Conservation (phyloP, 2,888 invertebrate species). For the Stenurella melanura region DNA sequence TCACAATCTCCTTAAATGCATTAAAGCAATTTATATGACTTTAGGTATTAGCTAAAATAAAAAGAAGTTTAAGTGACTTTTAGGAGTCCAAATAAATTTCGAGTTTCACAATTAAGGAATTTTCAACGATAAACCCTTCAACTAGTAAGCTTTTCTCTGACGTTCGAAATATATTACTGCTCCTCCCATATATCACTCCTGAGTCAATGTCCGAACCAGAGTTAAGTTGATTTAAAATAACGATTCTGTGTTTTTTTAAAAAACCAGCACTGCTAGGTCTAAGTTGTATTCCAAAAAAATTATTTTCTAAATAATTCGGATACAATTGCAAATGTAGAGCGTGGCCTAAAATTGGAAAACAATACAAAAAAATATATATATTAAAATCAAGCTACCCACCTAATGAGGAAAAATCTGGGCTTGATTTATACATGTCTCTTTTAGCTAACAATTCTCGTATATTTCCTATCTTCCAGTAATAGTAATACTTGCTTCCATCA, state of each 20-base stretch:
- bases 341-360: slow-evolving; percentile 62
- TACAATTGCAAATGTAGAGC: slow-evolving; percentile 64
- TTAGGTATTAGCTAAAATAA: neutral
- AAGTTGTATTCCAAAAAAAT: slow-evolving; percentile 63
- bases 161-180: slow-evolving; percentile 68
- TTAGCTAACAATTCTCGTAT: slow-evolving; percentile 60
- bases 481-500: slow-evolving; percentile 64
- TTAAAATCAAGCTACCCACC: slow-evolving; percentile 53
- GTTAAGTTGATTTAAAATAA: slow-evolving; percentile 58
- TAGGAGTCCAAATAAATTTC: slow-evolving; percentile 74
- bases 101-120: slow-evolving; percentile 75
- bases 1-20: too few relatives aligned
- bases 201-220: slow-evolving; percentile 54
- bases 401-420: slow-evolving; percentile 59
- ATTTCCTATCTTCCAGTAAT: slow-evolving; percentile 68
- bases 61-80: neutral
- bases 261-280: slow-evolving; percentile 59
- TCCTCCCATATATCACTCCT: slow-evolving; percentile 61
- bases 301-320: slow-evolving; percentile 61
- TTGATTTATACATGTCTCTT: slow-evolving; percentile 61
- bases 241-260: slow-evolving; percentile 69
- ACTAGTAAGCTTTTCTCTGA: slow-evolving; percentile 74
- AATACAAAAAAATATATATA: neutral
- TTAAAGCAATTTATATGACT: too few relatives aligned
- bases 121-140: slow-evolving; percentile 73